Conservation (phyloP, 1,140 invertebrate genomes). For the Laodelphax striatellus region DNA sequence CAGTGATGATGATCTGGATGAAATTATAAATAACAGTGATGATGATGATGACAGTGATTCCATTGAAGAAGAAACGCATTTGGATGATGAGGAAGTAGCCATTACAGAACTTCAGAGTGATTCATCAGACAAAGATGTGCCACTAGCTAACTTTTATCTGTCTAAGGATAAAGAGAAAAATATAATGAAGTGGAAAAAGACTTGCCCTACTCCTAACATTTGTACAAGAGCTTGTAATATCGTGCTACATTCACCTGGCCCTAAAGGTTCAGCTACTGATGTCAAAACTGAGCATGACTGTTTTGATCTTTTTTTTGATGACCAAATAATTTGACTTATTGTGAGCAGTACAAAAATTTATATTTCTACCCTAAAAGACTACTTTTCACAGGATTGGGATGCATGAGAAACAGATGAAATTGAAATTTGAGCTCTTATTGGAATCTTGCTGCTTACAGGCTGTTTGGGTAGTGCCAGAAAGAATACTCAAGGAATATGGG, state of each 20-base stretch:
- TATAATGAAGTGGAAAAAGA: not conserved
- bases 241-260: conserved; percentile 4
- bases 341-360: conserved; percentile 15
- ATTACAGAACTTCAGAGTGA: too few species aligned
- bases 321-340: conserved; percentile 9
- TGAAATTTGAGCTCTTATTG: conserved; percentile 18
- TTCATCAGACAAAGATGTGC: not conserved
- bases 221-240: conserved; percentile 6
- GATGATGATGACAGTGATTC: too few species aligned
- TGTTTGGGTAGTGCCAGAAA: conserved; percentile 6
- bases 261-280: conserved; percentile 1
- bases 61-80: too few species aligned
- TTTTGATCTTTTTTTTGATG: conserved; percentile 11
- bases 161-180: not conserved
- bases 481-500: conserved; percentile 24
- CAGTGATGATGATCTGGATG: too few species aligned
- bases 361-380: conserved; percentile 2
- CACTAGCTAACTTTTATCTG: not conserved
- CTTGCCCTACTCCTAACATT: not conserved
- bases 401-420: not conserved
- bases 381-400: not conserved
- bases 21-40: too few species aligned
- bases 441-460: conserved; percentile 11
- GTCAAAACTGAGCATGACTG: conserved; percentile 7
- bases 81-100: too few species aligned